These are phyloP conservation scores for Eulemur mongoz DNA, from an alignment of 2,797 vertebrate species.

Conservation along the genomic window DNA sequence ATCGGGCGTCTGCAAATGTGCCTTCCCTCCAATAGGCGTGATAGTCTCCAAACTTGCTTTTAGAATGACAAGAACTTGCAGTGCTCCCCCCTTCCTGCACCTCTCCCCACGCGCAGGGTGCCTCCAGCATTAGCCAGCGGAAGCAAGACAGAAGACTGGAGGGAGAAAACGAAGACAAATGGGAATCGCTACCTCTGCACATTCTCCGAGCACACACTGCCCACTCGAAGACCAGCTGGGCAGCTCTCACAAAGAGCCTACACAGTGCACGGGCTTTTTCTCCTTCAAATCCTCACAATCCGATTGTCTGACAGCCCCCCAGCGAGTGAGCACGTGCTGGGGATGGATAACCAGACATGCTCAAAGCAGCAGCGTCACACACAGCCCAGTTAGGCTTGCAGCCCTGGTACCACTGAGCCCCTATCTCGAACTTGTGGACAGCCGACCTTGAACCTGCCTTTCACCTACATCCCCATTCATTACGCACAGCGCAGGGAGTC, in stretches of 20 bases:
- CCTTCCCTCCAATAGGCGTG: background rate
- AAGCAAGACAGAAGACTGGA: background rate
- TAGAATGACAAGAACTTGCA: background rate
- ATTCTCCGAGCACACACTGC: constrained; percentile 63
- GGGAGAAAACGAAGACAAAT: background rate
- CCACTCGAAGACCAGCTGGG: constrained; percentile 51
- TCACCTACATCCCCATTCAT: background rate
- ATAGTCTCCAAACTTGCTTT: background rate
- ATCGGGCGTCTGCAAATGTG: background rate
- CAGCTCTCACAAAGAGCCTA: constrained; percentile 66
- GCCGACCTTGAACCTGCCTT: background rate
- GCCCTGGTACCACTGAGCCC: background rate
- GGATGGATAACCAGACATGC: background rate
- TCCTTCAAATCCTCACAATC: background rate
- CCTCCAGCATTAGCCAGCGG: background rate
- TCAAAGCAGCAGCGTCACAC: background rate
- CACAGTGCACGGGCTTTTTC: background rate
- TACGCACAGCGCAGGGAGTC: rapidly evolving
- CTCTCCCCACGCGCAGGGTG: background rate
- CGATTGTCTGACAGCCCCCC: background rate
- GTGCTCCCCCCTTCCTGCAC: background rate
- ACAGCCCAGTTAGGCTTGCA: background rate
- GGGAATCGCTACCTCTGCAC: constrained; percentile 67
- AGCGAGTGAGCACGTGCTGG: rapidly evolving
- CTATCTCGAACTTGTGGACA: background rate